Percentiles rank a stretch among this genome's conserved stretches.
phyloP scores from a whole-genome alignment of 2,888 invertebrate genomes.

The Dorcus hopei region DNA sequence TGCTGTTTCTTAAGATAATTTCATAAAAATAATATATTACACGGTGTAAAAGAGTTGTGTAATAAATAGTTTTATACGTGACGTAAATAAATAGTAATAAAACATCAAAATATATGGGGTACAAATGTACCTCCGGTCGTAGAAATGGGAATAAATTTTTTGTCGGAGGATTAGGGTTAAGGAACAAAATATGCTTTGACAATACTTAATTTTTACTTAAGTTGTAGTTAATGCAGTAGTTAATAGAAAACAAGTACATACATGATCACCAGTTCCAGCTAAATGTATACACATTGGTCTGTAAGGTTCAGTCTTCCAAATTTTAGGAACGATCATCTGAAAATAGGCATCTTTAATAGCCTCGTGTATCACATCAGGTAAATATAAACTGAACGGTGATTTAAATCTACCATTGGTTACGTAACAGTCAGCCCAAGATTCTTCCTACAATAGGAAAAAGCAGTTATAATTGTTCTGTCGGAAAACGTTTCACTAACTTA shows the following conservation, averaged over 20 bases:
- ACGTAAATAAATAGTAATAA: no score
- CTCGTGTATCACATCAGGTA: conserved; percentile 85
- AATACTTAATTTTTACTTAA: no score
- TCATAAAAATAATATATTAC: no score
- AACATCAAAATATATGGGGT: no score
- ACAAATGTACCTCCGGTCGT: no score
- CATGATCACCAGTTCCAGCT: conserved; percentile 98
- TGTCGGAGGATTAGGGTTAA: no score
- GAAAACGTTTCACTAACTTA: conserved; percentile 43
- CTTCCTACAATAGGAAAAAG: conserved; percentile 55
- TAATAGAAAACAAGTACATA: conserved; percentile 51
- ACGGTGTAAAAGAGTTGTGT: no score
- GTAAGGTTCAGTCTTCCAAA: conserved; percentile 66
- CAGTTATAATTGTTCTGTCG: not conserved
- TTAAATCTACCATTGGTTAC: conserved; percentile 84
- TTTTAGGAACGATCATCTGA: conserved; percentile 75
- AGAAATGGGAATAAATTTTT: no score
- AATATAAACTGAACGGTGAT: conserved; percentile 76
- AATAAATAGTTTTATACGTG: no score
- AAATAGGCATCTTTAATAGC: conserved; percentile 82
- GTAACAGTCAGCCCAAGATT: conserved; percentile 68
- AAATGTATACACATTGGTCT: conserved; percentile 91
- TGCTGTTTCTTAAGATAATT: no score
- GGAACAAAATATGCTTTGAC: no score
- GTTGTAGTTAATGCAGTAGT: no score